These are phyloP conservation scores for Drosophila silvestris DNA, from an alignment of 2,888 invertebrate genomes.

Conservation along the genomic window DNA sequence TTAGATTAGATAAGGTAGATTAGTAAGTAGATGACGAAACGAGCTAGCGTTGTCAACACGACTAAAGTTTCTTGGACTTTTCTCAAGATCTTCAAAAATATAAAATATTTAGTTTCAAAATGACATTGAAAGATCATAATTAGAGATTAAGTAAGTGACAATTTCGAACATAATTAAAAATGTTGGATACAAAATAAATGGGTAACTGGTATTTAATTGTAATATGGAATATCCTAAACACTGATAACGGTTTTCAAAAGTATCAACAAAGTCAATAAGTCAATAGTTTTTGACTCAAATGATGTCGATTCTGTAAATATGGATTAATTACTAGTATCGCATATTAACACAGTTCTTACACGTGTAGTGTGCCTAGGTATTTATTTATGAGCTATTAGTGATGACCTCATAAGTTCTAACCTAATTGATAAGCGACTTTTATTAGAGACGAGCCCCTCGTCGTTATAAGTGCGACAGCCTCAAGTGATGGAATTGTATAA, in stretches of 20 bases:
- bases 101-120: too few species aligned
- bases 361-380: neutral
- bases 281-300: neutral
- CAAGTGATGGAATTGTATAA: neutral
- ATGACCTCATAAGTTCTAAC: neutral
- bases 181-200: too few species aligned
- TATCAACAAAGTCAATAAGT: constrained; percentile 1
- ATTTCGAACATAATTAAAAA: too few species aligned
- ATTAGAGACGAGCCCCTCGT: constrained; percentile 22
- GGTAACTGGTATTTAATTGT: too few species aligned
- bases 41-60: neutral
- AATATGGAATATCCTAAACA: too few species aligned
- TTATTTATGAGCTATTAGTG: neutral
- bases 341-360: constrained; percentile 5
- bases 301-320: neutral
- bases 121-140: too few species aligned
- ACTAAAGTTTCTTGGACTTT: neutral
- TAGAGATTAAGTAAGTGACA: too few species aligned
- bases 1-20: neutral
- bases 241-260: constrained; percentile 17
- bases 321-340: constrained; percentile 1
- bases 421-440: constrained; percentile 10
- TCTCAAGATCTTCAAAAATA: too few species aligned
- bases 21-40: neutral
- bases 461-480: neutral